Percentiles rank a stretch among this genome's conserved stretches.
These are phyloP conservation scores for Benthosema pterotum DNA, from an alignment of 2,797 vertebrate species.

Conservation along the genomic window DNA sequence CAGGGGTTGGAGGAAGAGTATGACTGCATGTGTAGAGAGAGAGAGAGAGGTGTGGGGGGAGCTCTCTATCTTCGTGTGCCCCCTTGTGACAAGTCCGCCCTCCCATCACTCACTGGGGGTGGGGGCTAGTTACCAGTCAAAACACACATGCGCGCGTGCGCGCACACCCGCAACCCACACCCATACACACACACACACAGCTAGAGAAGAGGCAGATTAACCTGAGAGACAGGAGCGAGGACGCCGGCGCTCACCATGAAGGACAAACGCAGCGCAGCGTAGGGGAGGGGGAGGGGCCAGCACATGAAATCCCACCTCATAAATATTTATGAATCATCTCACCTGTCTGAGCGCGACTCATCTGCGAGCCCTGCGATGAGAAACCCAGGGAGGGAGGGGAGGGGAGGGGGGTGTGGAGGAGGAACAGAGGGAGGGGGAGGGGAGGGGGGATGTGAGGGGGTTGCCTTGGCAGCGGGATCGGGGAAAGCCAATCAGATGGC, in stretches of 20 bases:
- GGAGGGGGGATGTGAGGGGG: slow-evolving; percentile 65
- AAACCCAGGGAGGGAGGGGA: slow-evolving; percentile 43
- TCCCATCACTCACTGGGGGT: slow-evolving; percentile 72
- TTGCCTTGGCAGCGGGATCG: slow-evolving; percentile 69
- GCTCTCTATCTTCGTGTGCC: slow-evolving; percentile 67
- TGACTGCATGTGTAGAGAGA: slow-evolving; percentile 7
- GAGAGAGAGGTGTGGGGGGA: slow-evolving; percentile 44
- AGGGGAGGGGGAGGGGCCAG: slow-evolving; percentile 73
- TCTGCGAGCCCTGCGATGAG: slow-evolving; percentile 71
- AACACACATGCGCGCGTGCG: slow-evolving; percentile 23
- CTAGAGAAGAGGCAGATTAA: slow-evolving; percentile 76
- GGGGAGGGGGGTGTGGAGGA: slow-evolving; percentile 42
- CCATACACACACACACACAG: slow-evolving; percentile 10
- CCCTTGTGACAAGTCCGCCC: slow-evolving; percentile 72
- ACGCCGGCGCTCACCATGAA: slow-evolving; percentile 79
- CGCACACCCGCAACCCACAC: slow-evolving; percentile 20
- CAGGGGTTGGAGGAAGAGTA: not conserved
- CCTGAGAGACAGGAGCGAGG: slow-evolving; percentile 78
- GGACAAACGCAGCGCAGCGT: slow-evolving; percentile 74
- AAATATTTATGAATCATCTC: slow-evolving; percentile 82
- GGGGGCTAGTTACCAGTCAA: slow-evolving; percentile 68
- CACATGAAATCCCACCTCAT: slow-evolving; percentile 75
- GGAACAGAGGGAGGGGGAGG: slow-evolving; percentile 55
- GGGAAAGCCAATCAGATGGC: slow-evolving; percentile 60
- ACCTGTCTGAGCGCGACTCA: slow-evolving; percentile 80